Base-by-base conservation (phyloP, 2,888 invertebrate genomes). In the Chrysotoxum bicinctum region DNA sequence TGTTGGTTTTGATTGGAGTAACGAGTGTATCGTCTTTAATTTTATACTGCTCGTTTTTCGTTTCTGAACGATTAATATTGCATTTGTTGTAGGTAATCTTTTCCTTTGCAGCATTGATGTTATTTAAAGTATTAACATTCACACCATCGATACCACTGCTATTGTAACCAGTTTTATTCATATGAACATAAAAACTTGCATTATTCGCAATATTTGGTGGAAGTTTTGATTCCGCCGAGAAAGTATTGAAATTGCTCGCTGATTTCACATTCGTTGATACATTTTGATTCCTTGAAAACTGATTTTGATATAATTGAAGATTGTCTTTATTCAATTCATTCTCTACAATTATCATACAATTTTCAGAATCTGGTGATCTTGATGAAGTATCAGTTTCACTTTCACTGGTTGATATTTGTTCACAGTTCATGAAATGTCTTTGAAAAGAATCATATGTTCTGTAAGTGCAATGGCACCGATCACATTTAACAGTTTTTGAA, bases 381-480 rank as follows among this genome's bases (percentile, higher is more conserved):
- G 93, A 93, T 88, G 94, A 94, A 1, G 89, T 87, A 88, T 96
- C 96, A 30, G 96, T 96, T 89, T 97, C 97, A 89, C 96, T 96
- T 91, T 97, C 97, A 90, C 96, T 96, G 0, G 95, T 95, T 2
- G 92, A 92, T 92, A 96, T 94, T 90, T 95, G 94, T 88, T 96
- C 96, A 90, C 97, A 97, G 26, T 94, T 94, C 9, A 94, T 93
- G 81, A 97, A 92, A 90, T 97, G 97, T 54, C 96, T 93, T 88
- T 96, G 95, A 89, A 95, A 97, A 70, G 97, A 97, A 80, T 95
- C 95, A 87, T 95, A 95, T 62, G 96, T 97, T 88, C 97, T 93
- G 89, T 97, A 97, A 2, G 97, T 97, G 89, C 97, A 96, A 89
- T 96, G 96, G 90, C 98, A 98, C 87, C 96, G 94, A 88, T 96